Evolutionary conservation across 2,888 invertebrate genomes (phyloP), one percentile per base, ranked within the genome.

Genomic region (Anoplius nigerrimus): DNA sequence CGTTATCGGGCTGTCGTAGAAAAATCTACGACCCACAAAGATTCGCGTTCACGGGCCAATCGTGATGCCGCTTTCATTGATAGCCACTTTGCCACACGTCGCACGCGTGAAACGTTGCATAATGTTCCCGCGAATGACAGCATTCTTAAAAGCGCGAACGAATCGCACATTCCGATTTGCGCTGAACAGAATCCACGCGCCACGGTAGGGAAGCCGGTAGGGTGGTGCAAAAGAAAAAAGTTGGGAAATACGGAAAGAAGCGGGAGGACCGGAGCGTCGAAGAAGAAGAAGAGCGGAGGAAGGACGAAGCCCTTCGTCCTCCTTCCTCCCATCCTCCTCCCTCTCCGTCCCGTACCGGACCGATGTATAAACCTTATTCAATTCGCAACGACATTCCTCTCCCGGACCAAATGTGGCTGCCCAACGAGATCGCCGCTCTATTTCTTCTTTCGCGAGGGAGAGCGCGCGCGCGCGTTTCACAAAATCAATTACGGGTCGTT

Each of bases 401-500:
- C 57, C 22, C 57, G 24, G 24, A 24, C 24, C 24, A 24, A 24
- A 24, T 24, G 24, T 24, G 24, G 34, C 34, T 34, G n/a, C n/a
- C 34, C 34, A 11, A 34, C 34, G 34, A n/a, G n/a, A 34, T 34
- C 34, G 34, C 48, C 42, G 27, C 51, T 62, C 66, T 57, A 60
- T 68, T 72, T 72, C 72, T 74, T 75, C 67, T 62, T 67, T 70
- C 56, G 70, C 52, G 55, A 34, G 54, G 34, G 27, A n/a, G 27
- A n/a, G 66, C 62, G 71, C 60, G 45, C 48, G 48, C 27, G 60
- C 27, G 67, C 66, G 72, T 59, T 82, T 80, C 80, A 80, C 78
- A 78, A 82, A 82, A 82, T 82, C 82, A 81, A 79, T 82, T 82
- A 79, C 78, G 69, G 73, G 68, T 71, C 70, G 73, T 82, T 80